A percentile compares a stretch with the other conserved stretches of the same genome.
Conservation (phyloP, 1,140 invertebrate species). For the Lucilia sericata region DNA sequence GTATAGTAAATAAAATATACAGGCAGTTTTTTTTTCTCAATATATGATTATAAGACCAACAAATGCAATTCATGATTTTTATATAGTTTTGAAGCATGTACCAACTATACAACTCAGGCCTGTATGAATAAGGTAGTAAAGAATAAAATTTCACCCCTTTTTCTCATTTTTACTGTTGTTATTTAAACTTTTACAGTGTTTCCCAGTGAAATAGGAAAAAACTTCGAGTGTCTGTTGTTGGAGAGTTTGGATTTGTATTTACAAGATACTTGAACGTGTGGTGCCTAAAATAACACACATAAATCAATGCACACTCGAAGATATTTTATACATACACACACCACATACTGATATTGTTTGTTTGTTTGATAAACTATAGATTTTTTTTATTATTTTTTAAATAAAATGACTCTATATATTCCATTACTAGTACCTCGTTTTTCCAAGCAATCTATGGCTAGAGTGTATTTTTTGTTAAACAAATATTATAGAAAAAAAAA, state of each 20-base stretch:
- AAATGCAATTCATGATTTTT: constrained; percentile 27
- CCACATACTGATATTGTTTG: constrained; percentile 8
- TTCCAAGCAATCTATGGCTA: no score
- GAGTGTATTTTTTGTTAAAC: no score
- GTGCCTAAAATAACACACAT: constrained; percentile 11
- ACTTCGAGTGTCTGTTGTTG: not conserved
- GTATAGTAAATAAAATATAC: no score
- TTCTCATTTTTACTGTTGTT: no score
- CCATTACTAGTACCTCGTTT: no score
- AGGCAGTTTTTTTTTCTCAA: not conserved
- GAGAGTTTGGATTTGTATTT: not conserved
- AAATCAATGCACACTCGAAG: constrained; percentile 20
- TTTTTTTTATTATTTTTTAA: constrained; percentile 5
- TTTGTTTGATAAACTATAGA: constrained; percentile 17
- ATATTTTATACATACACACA: not conserved
- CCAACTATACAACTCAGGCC: no score
- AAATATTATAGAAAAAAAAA: no score
- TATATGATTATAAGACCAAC: constrained; percentile 9
- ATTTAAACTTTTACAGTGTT: not conserved
- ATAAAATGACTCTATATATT: not conserved
- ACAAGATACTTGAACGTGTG: constrained; percentile 26
- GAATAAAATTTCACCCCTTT: no score
- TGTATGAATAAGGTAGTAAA: no score
- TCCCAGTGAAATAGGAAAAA: not conserved
- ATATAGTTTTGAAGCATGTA: no score